Evolutionary conservation across 2,797 vertebrate genomes (phyloP).

Genomic region (Tauraco hartlaubi): DNA sequence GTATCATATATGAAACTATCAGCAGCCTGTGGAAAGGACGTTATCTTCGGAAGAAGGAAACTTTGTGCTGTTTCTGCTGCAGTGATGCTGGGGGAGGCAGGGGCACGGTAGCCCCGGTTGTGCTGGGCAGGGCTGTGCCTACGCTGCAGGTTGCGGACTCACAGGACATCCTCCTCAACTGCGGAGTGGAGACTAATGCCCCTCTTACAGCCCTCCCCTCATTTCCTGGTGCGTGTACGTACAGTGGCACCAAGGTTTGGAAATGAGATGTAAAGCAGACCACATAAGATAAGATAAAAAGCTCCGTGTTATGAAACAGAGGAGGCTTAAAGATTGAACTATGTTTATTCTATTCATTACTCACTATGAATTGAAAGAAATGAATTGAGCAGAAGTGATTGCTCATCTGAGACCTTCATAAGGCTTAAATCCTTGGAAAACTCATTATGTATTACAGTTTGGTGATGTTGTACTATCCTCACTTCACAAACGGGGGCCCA

Average conservation of each 20-base stretch:
- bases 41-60: background rate
- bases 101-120: accelerated
- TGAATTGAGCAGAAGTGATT: background rate
- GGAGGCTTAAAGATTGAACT: background rate
- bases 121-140: background rate
- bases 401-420: background rate
- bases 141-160: accelerated
- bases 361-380: background rate
- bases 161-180: background rate
- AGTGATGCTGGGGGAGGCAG: background rate
- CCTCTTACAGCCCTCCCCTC: background rate
- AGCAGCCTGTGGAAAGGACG: background rate
- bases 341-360: background rate
- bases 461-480: background rate
- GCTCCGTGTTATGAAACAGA: accelerated
- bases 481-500: background rate
- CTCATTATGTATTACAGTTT: background rate
- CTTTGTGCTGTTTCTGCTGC: background rate
- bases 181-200: accelerated
- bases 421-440: background rate
- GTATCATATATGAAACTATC: background rate
- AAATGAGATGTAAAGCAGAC: background rate
- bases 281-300: background rate
- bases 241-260: background rate
- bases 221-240: accelerated